phyloP scores from a whole-genome alignment of 2,113 vertebrate species.

The Rana temporaria region DNA sequence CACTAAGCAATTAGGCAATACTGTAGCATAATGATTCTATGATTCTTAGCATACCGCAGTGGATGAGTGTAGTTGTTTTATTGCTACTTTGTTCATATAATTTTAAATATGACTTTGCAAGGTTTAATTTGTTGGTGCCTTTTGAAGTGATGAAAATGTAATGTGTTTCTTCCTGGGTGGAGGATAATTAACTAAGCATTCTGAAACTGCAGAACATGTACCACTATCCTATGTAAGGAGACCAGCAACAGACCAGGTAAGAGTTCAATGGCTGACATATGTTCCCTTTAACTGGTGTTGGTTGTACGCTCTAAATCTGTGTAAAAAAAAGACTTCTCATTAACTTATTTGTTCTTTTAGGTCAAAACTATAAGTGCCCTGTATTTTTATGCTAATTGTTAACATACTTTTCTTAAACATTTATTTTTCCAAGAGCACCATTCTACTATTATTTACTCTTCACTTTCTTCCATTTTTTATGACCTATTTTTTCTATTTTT shows the following conservation, averaged over 20 bases:
- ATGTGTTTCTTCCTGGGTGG: conserved; percentile 32
- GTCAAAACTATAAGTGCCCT: too few relatives aligned
- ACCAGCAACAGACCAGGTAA: conserved; percentile 10
- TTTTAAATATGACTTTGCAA: conserved; percentile 16
- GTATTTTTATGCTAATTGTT: too few relatives aligned
- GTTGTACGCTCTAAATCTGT: too few relatives aligned
- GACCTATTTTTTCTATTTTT: too few relatives aligned
- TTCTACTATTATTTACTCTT: too few relatives aligned
- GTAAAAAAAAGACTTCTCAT: too few relatives aligned
- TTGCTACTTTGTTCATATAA: background rate
- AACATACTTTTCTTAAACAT: too few relatives aligned
- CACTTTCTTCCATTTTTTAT: too few relatives aligned
- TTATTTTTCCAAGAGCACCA: too few relatives aligned
- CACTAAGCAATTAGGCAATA: too few relatives aligned
- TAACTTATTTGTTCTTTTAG: too few relatives aligned
- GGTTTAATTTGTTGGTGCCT: conserved; percentile 27
- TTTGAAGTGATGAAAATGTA: conserved; percentile 34
- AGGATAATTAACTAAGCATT: conserved; percentile 1
- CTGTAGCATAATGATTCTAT: background rate
- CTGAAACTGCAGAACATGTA: background rate
- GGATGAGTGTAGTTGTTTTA: conserved; percentile 22
- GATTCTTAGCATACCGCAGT: background rate
- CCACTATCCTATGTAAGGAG: background rate
- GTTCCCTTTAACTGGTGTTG: too few relatives aligned
- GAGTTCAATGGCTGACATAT: background rate